Evolutionary conservation across 1,140 invertebrate genomes (phyloP), one percentile per base, ranked within the genome.

Genomic region (Oryctes rhinoceros): DNA sequence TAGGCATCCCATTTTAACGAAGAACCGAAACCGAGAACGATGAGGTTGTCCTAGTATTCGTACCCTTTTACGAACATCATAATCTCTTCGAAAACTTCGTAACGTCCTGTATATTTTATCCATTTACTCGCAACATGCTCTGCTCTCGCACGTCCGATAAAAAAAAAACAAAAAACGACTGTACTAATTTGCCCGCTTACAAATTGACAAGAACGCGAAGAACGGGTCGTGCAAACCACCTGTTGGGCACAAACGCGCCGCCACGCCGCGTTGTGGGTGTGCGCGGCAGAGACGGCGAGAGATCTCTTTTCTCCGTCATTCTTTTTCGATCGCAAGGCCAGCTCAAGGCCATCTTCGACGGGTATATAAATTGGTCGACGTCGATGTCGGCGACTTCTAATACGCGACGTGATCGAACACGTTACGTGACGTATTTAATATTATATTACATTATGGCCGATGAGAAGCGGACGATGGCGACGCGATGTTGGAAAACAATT

Each of bases 291-390:
- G 65, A 67, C 20, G 4, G 18, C 65, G 15, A 10, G 15, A 53
- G 13, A 67, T 67, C n/a, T 65, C 5, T 67, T 67, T 67, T 67
- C 65, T 67, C 65, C 30, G 20, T 67, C 11, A 18, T 35, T 20
- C 65, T 67, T 67, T 67, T 67, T 67, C 65, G 65, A 67, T 67
- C 30, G 65, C 65, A 67, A 67, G 65, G 65, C 65, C 65, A 67
- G 20, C 65, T 18, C 65, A 67, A 67, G 65, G 65, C 65, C 65
- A 67, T 20, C 2, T 67, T 18, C 65, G 30, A 11, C 20, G n/a
- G 30, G 3, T 20, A 30, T 67, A 44, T 30, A 67, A 67, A 67
- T 67, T 67, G 65, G 65, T 67, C 20, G 20, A 67, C 11, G 65
- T 35, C 65, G 20, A 67, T 35, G 65, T 35, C 65, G 65, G 65